Conservation (phyloP, 2,888 invertebrate species). For the Corythucha ciliata region DNA sequence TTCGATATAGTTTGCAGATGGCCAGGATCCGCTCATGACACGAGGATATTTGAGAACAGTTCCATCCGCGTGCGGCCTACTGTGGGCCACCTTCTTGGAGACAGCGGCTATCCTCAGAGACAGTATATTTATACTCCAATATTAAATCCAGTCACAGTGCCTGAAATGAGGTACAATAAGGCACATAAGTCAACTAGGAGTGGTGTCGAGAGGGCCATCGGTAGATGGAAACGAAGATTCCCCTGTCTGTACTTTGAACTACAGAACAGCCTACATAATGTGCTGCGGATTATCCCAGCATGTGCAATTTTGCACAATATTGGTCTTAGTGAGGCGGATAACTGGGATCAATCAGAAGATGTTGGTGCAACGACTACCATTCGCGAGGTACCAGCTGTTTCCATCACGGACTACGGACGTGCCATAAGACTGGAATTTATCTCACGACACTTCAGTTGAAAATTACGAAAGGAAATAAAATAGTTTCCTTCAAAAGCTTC, state of each 20-base stretch:
- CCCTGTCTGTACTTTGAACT: conserved; percentile 2
- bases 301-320: background rate
- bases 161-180: background rate
- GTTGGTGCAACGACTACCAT: no score
- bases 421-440: no score
- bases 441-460: no score
- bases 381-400: no score
- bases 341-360: no score
- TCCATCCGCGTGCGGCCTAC: background rate
- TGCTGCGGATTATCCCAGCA: background rate
- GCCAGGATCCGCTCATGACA: background rate
- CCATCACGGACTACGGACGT: no score
- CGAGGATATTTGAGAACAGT: background rate
- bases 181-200: background rate
- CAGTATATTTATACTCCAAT: background rate
- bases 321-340: background rate
- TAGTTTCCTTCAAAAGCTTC: no score
- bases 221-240: conserved; percentile 1
- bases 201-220: background rate
- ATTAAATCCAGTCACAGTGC: background rate
- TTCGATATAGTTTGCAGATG: conserved; percentile 2
- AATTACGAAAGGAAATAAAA: no score
- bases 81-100: background rate
- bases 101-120: background rate
- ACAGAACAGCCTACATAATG: background rate